These are phyloP conservation scores for Timandra comae DNA, from an alignment of 2,888 invertebrate species.

Conservation along the genomic window DNA sequence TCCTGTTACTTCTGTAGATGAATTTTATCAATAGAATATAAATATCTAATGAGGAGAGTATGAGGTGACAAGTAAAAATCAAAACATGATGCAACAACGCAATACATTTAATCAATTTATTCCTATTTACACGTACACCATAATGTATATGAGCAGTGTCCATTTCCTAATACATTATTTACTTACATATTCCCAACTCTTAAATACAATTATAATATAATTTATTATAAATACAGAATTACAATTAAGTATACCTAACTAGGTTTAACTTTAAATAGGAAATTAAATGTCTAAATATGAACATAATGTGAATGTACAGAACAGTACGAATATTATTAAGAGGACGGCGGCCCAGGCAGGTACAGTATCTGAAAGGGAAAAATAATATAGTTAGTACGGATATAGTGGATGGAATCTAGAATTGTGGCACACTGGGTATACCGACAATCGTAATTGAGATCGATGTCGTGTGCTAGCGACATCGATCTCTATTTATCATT, in stretches of 20 bases:
- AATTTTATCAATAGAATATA: no score
- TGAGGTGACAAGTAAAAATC: no score
- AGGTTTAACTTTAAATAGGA: conserved; percentile 31
- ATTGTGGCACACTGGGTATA: no score
- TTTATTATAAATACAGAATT: conserved; percentile 26
- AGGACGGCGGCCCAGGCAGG: conserved; percentile 89
- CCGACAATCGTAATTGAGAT: no score
- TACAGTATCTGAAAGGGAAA: conserved; percentile 81
- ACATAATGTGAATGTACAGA: conserved; percentile 87
- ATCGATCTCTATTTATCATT: no score
- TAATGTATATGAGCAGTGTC: conserved; percentile 51
- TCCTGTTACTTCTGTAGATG: no score
- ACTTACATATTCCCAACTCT: conserved; percentile 6
- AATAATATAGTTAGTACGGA: neutral
- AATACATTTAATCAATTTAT: conserved; percentile 61
- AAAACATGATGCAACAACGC: conserved; percentile 38
- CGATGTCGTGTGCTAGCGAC: no score
- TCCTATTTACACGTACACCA: conserved; percentile 58
- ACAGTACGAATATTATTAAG: conserved; percentile 84
- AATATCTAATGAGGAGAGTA: no score
- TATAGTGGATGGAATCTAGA: no score
- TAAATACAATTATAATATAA: conserved; percentile 14
- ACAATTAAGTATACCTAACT: no score
- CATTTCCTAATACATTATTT: conserved; percentile 39
- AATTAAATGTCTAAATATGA: conserved; percentile 87